Conservation (phyloP, 2,797 vertebrate species). For the Centroberyx gerrardi region DNA sequence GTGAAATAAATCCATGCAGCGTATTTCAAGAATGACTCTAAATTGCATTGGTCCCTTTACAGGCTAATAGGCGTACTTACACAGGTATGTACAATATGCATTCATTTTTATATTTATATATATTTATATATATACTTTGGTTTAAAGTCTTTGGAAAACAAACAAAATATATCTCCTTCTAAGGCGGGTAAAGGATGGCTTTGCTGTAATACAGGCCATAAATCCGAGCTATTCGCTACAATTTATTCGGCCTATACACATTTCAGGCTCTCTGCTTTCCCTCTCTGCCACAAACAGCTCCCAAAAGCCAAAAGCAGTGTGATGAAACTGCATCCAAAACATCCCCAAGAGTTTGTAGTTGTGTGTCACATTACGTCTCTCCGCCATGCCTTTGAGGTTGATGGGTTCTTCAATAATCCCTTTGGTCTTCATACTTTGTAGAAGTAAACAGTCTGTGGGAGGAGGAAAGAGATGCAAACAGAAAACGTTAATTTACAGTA, state of each 20-base stretch:
- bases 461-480: neutral
- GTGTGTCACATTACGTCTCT: conserved; percentile 73
- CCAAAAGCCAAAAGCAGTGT: conserved; percentile 44
- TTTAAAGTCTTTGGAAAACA: conserved; percentile 75
- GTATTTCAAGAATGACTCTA: conserved; percentile 71
- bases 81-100: conserved; percentile 85
- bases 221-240: conserved; percentile 39
- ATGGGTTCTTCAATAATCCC: conserved; percentile 84
- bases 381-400: conserved; percentile 80
- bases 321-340: conserved; percentile 40
- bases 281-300: conserved; percentile 47
- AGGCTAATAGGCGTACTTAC: conserved; percentile 77
- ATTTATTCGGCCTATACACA: conserved; percentile 21
- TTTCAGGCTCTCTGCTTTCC: conserved; percentile 11
- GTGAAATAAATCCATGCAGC: conserved; percentile 83
- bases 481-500: neutral
- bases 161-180: conserved; percentile 72
- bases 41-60: conserved; percentile 86
- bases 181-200: conserved; percentile 59
- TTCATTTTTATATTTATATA: conserved; percentile 71
- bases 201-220: conserved; percentile 66
- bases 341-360: conserved; percentile 48
- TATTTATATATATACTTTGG: conserved; percentile 74
- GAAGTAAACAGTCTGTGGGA: conserved; percentile 86
- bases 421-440: conserved; percentile 79